Base-by-base conservation (phyloP, 2,797 vertebrate genomes). In the Onychomys torridus region DNA sequence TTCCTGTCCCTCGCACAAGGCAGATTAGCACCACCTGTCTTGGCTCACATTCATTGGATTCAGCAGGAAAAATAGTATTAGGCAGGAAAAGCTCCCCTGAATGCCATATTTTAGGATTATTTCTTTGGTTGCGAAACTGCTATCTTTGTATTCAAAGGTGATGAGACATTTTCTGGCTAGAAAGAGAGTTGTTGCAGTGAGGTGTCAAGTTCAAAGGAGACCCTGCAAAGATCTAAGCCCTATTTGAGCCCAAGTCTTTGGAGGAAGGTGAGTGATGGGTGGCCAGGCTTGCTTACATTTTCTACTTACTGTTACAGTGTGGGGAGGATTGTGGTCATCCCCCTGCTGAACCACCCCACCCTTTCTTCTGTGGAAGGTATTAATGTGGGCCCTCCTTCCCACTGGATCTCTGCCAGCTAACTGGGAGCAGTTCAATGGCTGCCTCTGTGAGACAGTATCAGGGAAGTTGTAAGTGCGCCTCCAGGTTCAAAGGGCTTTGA, bases 1-100 rank as follows among this genome's bases (percentile, higher is more conserved):
- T 94, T 97, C 95, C 81, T 95, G 92, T 95, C 89, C 96, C 98
- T 95, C 95, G 97, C 84, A 95, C 94, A 95, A 95, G 94, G 84
- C 0, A 95, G 98, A 98, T 98, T 98, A 98, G 94, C 43, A 94
- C 89, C 98, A 98, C 97, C 98, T 98, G 97, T 97, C 97, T 96
- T 90, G 94, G 96, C 97, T 96, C 92, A 97, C 96, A 96, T 96
- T 98, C 96, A 84, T 67, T 95, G 91, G 97, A 96, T 96, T 97
- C 97, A 89, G 96, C 98, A 97, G 98, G 97, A 97, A 98, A 98
- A 97, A 90, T 95, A 92, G 97, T 95, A 92, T 98, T 97, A 98
- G 96, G 81, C 91, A 55, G 94, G 84, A 93, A 96, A 97, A 97
- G 96, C 98, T 90, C 95, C 78, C 69, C 97, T 94, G 96, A 97